Evolutionary conservation across 2,113 vertebrate genomes (phyloP), one percentile per base, ranked within the genome.

Genomic region (Puntigrus tetrazona): DNA sequence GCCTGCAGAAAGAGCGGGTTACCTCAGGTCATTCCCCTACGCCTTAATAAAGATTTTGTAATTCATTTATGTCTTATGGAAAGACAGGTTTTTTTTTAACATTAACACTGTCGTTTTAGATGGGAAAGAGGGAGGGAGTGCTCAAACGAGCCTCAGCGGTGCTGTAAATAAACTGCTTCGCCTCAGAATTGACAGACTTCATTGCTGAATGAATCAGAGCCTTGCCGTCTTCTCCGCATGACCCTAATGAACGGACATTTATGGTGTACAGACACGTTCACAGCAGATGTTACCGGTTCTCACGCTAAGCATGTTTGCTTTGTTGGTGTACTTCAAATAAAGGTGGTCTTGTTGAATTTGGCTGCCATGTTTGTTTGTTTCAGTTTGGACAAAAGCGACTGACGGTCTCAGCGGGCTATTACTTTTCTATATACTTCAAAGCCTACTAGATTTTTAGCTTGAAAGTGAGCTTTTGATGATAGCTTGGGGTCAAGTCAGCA

Each of bases 301-400:
- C 18, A 29, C 20, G 9, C 78, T 29, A 20, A 31, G 50, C 36
- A 8, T 59, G 7, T 55, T 80, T 67, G n/a, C 43, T 81, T 81
- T 81, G 29, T 69, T 52, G 45, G 16, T 25, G 63, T 52, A 52
- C 63, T 70, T 81, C 67, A 73, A 74, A 59, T 61, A 81, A 50
- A 85, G 50, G 38, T 75, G 76, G 69, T 70, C 47, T 43, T 79
- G 84, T 85, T 81, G 65, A 79, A 78, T 85, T 85, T 85, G 63
- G 36, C 84, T 41, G 74, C 65, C 52, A 31, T 72, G 22, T 70
- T 80, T 59, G 69, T 85, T 84, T 79, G 79, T 67, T 84, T 72
- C 59, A 67, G 73, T 77, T 63, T 69, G 36, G 70, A 55, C 80
- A 45, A 57, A 69, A 55, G 81, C 80, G 25, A 57, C 55, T 25